Evolutionary conservation across 2,888 invertebrate species (phyloP).

Genomic region (Leucophenga maculata): DNA sequence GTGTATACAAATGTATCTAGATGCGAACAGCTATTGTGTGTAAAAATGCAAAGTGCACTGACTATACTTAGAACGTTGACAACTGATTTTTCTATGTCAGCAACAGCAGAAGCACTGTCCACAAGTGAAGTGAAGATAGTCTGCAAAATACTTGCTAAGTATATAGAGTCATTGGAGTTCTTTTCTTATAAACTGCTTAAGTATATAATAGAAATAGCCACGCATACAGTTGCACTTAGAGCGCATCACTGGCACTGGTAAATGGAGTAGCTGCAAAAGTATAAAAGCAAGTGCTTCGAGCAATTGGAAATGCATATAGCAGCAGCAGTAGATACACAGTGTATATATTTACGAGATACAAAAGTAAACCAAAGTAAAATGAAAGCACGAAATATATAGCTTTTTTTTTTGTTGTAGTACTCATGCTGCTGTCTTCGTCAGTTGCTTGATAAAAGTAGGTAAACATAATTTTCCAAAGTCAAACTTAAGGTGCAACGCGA

Average conservation of each 20-base stretch:
- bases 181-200: neutral
- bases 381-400: no score
- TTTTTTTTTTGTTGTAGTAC: no score
- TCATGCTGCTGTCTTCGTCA: neutral
- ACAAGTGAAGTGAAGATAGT: no score
- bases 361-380: neutral
- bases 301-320: neutral
- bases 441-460: neutral
- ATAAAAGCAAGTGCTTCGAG: neutral
- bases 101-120: constrained; percentile 7
- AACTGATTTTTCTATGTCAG: constrained; percentile 25
- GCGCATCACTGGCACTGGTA: neutral
- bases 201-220: neutral
- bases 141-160: no score
- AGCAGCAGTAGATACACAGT: neutral
- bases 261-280: neutral
- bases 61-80: constrained; percentile 14
- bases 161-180: constrained; percentile 5
- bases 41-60: constrained; percentile 5
- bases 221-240: neutral
- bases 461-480: constrained; percentile 24
- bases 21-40: constrained; percentile 1
- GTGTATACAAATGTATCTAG: neutral
- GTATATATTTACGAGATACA: no score
- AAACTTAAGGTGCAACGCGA: constrained; percentile 4